Conservation (phyloP, 2,888 invertebrate species). For the Zonitis immaculata region DNA sequence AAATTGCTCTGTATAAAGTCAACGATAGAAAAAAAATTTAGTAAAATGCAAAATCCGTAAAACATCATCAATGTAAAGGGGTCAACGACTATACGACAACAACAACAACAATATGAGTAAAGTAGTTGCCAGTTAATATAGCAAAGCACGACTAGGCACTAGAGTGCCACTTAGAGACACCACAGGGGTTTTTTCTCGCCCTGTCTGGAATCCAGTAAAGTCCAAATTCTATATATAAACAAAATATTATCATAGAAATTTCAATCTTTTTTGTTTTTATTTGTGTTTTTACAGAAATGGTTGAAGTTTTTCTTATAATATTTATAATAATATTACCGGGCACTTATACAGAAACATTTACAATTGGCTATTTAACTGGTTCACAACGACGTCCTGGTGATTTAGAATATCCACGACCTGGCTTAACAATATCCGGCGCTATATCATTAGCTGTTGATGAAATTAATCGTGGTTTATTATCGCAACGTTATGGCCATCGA, state of each 20-base stretch:
- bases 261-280: background rate
- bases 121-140: slow-evolving; percentile 15
- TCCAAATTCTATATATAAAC: background rate
- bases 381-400: slow-evolving; percentile 74
- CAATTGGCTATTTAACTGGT: slow-evolving; percentile 80
- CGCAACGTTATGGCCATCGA: slow-evolving; percentile 61
- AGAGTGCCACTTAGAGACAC: slow-evolving; percentile 18
- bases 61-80: slow-evolving; percentile 7
- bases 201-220: background rate
- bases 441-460: slow-evolving; percentile 82
- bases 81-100: slow-evolving; percentile 15
- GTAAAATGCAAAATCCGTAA: background rate
- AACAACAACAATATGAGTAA: slow-evolving; percentile 9
- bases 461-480: slow-evolving; percentile 56
- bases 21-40: background rate
- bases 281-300: slow-evolving; percentile 9
- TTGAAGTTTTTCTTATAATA: slow-evolving; percentile 11
- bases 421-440: slow-evolving; percentile 71
- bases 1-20: background rate
- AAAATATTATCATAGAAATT: background rate
- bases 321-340: slow-evolving; percentile 9
- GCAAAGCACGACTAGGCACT: slow-evolving; percentile 4
- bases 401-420: slow-evolving; percentile 74
- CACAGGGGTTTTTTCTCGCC: slow-evolving; percentile 4
- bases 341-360: slow-evolving; percentile 57